Conservation (phyloP, 2,888 invertebrate genomes). For the Leistus spinibarbis region DNA sequence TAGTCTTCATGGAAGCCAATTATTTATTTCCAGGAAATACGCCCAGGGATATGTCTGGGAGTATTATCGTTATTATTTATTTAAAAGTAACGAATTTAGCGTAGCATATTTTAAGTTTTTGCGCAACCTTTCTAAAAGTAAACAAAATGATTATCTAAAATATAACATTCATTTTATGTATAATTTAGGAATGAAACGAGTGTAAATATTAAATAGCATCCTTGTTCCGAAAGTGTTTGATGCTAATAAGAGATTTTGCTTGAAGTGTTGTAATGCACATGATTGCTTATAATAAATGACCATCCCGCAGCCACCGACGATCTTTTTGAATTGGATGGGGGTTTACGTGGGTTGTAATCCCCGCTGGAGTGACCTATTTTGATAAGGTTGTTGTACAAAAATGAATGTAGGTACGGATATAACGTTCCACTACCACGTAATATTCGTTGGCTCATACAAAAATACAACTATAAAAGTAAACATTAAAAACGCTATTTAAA, state of each 20-base stretch:
- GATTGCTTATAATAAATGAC: slow-evolving; percentile 18
- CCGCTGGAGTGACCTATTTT: slow-evolving; percentile 26
- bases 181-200: not conserved
- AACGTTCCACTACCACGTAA: slow-evolving; percentile 8
- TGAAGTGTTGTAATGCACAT: slow-evolving; percentile 28
- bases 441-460: slow-evolving; percentile 12
- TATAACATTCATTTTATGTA: not conserved
- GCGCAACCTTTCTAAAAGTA: too few relatives aligned
- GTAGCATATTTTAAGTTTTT: too few relatives aligned
- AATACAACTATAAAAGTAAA: slow-evolving; percentile 28
- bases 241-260: slow-evolving; percentile 17
- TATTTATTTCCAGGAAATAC: not conserved
- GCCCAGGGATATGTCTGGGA: not conserved
- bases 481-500: slow-evolving; percentile 1
- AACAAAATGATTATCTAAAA: too few relatives aligned
- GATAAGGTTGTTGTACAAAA: slow-evolving; percentile 27
- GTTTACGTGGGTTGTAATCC: slow-evolving; percentile 19
- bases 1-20: not conserved
- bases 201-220: not conserved
- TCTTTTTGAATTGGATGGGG: slow-evolving; percentile 20
- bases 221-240: not conserved
- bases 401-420: slow-evolving; percentile 24
- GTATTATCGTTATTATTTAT: too few relatives aligned
- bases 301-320: slow-evolving; percentile 3
- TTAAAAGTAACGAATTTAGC: too few relatives aligned